Conservation (phyloP, 2,113 vertebrate genomes). For the Loxodonta africana region DNA sequence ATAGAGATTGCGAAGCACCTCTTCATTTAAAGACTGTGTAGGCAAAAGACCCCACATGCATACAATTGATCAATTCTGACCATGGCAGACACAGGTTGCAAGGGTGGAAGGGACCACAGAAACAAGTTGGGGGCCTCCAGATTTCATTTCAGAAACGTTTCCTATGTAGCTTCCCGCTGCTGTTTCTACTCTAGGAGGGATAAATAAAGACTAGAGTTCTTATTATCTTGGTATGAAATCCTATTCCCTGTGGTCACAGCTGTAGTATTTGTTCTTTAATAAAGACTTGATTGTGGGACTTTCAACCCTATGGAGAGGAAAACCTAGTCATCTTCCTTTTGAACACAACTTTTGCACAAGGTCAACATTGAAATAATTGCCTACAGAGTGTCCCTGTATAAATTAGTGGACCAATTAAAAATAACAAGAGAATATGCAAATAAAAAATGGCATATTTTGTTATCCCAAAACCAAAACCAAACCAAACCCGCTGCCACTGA, state of each 20-base stretch:
- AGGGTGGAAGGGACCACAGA: neutral
- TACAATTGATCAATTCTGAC: neutral
- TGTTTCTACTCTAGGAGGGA: neutral
- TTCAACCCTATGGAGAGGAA: neutral
- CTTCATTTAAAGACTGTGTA: conserved; percentile 5
- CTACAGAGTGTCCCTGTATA: neutral
- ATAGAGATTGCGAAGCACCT: neutral
- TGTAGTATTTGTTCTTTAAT: conserved; percentile 49
- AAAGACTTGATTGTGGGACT: neutral
- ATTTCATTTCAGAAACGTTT: conserved; percentile 29
- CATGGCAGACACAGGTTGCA: neutral
- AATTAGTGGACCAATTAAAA: conserved; percentile 21
- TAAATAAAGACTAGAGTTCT: conserved; percentile 42
- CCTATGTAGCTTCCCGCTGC: neutral
- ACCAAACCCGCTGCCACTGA: too few relatives aligned
- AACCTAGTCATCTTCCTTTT: conserved; percentile 40
- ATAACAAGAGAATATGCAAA: neutral
- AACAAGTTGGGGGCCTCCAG: neutral
- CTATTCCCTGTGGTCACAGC: neutral
- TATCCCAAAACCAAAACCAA: neutral
- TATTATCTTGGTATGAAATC: conserved; percentile 18
- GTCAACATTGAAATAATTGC: neutral
- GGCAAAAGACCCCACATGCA: neutral
- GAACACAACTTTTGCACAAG: conserved; percentile 12
- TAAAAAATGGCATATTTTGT: conserved; percentile 5